Base-by-base conservation (phyloP, 2,113 vertebrate genomes). In the Megaptera novaeangliae region DNA sequence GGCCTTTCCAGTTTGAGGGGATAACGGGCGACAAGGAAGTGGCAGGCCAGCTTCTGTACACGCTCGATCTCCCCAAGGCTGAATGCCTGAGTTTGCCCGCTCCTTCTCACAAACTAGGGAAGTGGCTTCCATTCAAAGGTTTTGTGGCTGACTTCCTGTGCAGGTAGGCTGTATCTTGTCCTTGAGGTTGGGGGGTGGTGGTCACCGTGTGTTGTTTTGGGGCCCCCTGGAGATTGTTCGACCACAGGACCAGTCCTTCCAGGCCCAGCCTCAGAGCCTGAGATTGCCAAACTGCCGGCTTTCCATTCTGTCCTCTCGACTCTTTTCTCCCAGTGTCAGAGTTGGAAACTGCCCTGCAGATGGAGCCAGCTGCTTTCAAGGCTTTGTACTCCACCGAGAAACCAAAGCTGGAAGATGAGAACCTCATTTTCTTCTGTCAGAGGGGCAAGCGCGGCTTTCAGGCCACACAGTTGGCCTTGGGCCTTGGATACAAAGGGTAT, bases 341-440 rank as follows among this genome's bases (percentile, higher is more conserved):
- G 61, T 90, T 99, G 49, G 98, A 98, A 41, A 92, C 55, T 29
- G 99, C 98, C 63, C 95, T 99, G 93, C 78, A 96, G 59, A 96
- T 99, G 98, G 97, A 98, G 27, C 96, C 98, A 29, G 98, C 98
- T 46, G 98, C 98, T 12, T 99, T 99, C 93, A 97, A 98, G 95
- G 91, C 97, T 9, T 98, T 98, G 81, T 99, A 98, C 49, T 98
- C 98, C 0, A 97, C 98, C 2, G 91, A 96, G 55, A 99, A 99
- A 92, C 99, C 99, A 1, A 85, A 63, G 18, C 18, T 92, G 74
- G 98, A 99, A 23, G 96, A 98, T 6, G 93, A 98, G n/a, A 98
- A 99, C 49, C 95, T 99, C 74, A 88, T 99, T 87, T 99, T 99
- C 97, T 98, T 99, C 97, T 99, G 99, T 93, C 99, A 99, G 61